Evolutionary conservation across 2,888 invertebrate species (phyloP).

Genomic region (Spilarctia lutea): DNA sequence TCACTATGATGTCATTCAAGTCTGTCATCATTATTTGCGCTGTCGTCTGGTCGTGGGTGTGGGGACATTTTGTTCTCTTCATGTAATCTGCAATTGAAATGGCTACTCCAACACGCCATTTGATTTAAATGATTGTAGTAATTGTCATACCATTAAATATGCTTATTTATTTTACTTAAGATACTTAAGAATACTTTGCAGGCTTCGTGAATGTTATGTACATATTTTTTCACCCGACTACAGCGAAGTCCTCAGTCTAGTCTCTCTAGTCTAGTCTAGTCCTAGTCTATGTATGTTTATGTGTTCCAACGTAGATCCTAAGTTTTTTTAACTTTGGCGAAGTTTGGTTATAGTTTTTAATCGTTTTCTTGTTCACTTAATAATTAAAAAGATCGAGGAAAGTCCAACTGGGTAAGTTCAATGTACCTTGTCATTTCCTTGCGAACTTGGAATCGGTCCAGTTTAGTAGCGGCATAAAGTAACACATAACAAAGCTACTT

Average conservation of each 20-base stretch:
- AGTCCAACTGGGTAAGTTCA: neutral
- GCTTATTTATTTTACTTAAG: conserved; percentile 9
- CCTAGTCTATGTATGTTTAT: no score
- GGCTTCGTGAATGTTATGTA: neutral
- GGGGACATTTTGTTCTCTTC: conserved; percentile 20
- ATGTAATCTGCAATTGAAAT: conserved; percentile 27
- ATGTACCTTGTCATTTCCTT: neutral
- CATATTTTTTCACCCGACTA: no score
- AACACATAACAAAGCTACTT: neutral
- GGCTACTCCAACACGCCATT: conserved; percentile 19
- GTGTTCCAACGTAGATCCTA: no score
- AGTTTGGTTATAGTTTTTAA: no score
- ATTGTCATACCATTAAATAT: conserved; percentile 14
- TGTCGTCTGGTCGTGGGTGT: conserved; percentile 16
- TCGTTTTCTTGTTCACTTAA: neutral
- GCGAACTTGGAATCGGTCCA: neutral
- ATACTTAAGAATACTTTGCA: neutral
- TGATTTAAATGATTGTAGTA: conserved; percentile 20
- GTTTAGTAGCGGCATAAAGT: neutral
- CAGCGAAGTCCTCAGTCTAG: no score
- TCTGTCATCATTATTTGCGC: conserved; percentile 46
- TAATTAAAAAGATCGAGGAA: neutral
- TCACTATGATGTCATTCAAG: conserved; percentile 46
- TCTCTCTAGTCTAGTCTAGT: no score
- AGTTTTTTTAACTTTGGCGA: no score